Evolutionary conservation across 2,113 vertebrate species (phyloP).

Genomic region (Urocolius indicus): DNA sequence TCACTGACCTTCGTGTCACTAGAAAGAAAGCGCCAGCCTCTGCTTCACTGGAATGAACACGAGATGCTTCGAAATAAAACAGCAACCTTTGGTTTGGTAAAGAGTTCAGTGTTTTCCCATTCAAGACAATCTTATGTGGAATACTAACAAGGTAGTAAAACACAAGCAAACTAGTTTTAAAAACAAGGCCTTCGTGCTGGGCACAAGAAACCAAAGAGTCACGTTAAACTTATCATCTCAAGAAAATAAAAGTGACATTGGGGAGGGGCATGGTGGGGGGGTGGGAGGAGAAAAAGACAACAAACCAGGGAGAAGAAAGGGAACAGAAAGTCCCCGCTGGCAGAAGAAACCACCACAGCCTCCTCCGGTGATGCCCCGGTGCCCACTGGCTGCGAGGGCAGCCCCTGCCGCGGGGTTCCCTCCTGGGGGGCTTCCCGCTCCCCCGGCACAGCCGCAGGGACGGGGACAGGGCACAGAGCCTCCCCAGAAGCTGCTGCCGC

Average conservation of each 20-base stretch:
- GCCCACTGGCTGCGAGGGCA: neutral
- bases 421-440: neutral
- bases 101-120: constrained; percentile 75
- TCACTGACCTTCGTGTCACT: constrained; percentile 74
- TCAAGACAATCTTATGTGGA: constrained; percentile 75
- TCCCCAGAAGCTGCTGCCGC: constrained; percentile 17
- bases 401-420: neutral
- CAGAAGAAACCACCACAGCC: neutral
- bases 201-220: constrained; percentile 72
- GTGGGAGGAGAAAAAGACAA: too few species aligned
- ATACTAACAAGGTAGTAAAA: constrained; percentile 76
- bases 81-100: constrained; percentile 84
- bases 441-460: neutral
- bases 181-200: constrained; percentile 77
- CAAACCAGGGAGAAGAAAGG: neutral
- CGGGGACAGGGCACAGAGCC: neutral
- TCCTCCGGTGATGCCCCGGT: neutral
- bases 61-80: constrained; percentile 75
- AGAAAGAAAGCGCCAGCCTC: constrained; percentile 78
- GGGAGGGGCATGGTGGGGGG: neutral
- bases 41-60: constrained; percentile 78
- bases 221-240: constrained; percentile 65
- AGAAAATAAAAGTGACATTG: constrained; percentile 49
- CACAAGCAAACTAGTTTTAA: constrained; percentile 66
- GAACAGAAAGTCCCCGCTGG: neutral